Base-by-base conservation (phyloP, 2,888 invertebrate genomes). In the Drosophila cognata region DNA sequence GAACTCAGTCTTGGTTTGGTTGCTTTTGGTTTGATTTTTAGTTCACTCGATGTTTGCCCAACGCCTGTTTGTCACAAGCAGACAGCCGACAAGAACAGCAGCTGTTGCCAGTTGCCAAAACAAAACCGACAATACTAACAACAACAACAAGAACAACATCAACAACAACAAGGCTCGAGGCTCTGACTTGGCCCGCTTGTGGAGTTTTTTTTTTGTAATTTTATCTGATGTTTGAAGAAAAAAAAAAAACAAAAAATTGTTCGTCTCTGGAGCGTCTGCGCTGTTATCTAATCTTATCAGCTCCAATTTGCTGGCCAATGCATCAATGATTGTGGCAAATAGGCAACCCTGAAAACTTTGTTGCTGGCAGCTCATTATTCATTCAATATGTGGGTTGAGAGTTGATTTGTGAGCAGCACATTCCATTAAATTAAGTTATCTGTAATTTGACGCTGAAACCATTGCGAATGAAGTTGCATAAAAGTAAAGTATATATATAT, bases 61-160 rank as follows among this genome's bases (percentile, higher is more conserved):
- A 60, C 57, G 55, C 62, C 71, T 68, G 28, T 46, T 25, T 46
- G 59, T 63, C 68, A 36, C 84, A 72, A 84, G 74, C 65, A 71
- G 43, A 35, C 43, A 62, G 28, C 41, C 53, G 48, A 48, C 41
- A 74, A 43, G 2, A 51, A 33, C 38, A 48, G 11, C 31, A 53
- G 88, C 84, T 85, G 90, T 63, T 63, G 81, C 51, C 73, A 85
- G 83, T 70, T 68, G 68, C 59, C 71, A 70, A 75, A 72, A 55
- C 56, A 74, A 41, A 64, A n/a, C 52, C 35, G 25, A 57, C 31
- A 60, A 62, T 51, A 68, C 16, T 21, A 52, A 16, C 59, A 41
- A 11, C 21, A 48, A 16, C 13, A 35, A 35, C 31, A 33, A 33
- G 33, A 58, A 18, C 16, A n/a, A 31, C 13, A 72, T 38, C 52